Base-by-base conservation (phyloP, 2,888 invertebrate species). In the Galeopsomyia nigrocyanea region DNA sequence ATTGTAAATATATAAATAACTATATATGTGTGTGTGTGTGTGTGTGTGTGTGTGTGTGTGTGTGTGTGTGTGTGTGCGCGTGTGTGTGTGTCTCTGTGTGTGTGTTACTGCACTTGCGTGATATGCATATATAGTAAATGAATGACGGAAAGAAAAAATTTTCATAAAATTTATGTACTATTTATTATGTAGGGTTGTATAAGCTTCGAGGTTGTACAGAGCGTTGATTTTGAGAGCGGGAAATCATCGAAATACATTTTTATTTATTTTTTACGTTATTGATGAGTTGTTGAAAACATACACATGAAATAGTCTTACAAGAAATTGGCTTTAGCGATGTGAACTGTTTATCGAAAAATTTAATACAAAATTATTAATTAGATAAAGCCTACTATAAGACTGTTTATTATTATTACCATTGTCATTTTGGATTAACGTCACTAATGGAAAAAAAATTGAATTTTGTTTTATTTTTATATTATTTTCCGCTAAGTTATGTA, bases 331-430 rank as follows among this genome's bases (percentile, higher is more conserved):
- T 31, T 39, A 13, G 39, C 13, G 7, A 39, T 39, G 10, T 39
- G 39, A 39, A 39, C 13, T 13, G 5, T 39, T 39, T 13, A 13
- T 39, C 13, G 7, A 3, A 7, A 5, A 3, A 31, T 53, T 19
- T n/a, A 53, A 53, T 19, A 17, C 19, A 17, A 17, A 53, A 19
- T 21, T 53, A 17, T 53, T 10, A 19, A n/a, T 17, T 19, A 7
- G 53, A 53, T 17, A 17, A 77, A 80, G 80, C 80, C 80, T 80
- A 79, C 81, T 79, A 81, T 79, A 84, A 84, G 83, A 83, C 84
- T 83, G 84, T 84, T 82, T 81, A 82, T 80, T 79, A 80, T 77
- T 80, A 39, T 39, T 39, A 39, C 39, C 39, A 39, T 39, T 39
- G 39, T 39, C 39, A 39, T 39, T 7, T 39, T 39, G 5, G 7